A percentile compares a stretch with the other conserved stretches of the same genome.
Evolutionary conservation across 2,888 invertebrate species (phyloP).

Genomic region (Agonopterix heracliana): DNA sequence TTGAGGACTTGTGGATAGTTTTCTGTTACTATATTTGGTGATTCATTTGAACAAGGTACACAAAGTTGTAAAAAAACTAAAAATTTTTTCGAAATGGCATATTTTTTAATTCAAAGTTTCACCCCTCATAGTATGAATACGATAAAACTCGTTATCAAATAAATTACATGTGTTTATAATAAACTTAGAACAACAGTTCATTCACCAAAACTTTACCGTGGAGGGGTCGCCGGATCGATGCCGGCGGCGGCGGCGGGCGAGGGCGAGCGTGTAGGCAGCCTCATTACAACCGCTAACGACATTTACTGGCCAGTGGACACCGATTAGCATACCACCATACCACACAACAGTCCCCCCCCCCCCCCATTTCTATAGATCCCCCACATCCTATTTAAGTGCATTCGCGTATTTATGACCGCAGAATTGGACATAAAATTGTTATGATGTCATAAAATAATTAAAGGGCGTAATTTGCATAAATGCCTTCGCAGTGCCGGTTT

Average conservation of each 20-base stretch:
- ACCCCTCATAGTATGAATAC: no score
- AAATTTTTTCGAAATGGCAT: no score
- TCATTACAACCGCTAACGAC: slow-evolving; percentile 48
- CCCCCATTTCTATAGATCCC: slow-evolving; percentile 7
- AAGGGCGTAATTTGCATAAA: slow-evolving; percentile 6
- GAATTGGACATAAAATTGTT: slow-evolving; percentile 38
- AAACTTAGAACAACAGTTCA: slow-evolving; percentile 3
- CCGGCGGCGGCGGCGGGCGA: not conserved
- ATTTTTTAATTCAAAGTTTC: no score
- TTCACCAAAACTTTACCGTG: slow-evolving; percentile 7
- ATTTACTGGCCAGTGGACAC: slow-evolving; percentile 34
- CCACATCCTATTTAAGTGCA: slow-evolving; percentile 12
- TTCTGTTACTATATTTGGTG: no score
- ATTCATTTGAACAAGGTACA: no score
- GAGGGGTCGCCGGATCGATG: slow-evolving; percentile 70
- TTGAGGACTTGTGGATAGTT: no score
- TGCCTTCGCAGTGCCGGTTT: slow-evolving; percentile 1
- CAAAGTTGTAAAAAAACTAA: no score
- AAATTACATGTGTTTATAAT: no score
- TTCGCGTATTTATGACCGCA: slow-evolving; percentile 37
- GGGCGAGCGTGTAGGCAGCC: slow-evolving; percentile 7
- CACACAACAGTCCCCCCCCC: slow-evolving; percentile 13
- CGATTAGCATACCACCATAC: slow-evolving; percentile 47
- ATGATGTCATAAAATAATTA: slow-evolving; percentile 35
- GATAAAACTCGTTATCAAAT: no score